A percentile compares a stretch with the other conserved stretches of the same genome.
Evolutionary conservation across 2,797 vertebrate genomes (phyloP).

Genomic region (Coccyzus lansbergi): DNA sequence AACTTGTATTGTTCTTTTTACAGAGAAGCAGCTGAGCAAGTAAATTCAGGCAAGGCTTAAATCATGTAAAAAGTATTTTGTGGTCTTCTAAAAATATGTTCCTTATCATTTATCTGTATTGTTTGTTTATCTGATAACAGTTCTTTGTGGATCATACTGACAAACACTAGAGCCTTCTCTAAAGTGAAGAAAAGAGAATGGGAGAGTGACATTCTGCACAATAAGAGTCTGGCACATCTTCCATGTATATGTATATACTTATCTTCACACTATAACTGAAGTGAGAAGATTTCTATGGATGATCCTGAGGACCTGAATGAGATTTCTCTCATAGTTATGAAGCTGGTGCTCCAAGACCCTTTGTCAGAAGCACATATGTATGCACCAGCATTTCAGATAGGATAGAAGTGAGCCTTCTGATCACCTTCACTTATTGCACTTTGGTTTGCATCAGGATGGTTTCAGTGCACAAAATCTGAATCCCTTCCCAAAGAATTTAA

Average conservation of each 20-base stretch:
- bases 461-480: not conserved
- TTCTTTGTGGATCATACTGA: not conserved
- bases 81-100: not conserved
- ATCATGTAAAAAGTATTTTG: not conserved
- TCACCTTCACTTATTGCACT: not conserved
- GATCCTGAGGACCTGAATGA: not conserved
- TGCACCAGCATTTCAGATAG: not conserved
- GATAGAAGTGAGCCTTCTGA: not conserved
- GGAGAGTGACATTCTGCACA: too few species aligned
- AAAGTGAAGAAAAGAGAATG: not conserved
- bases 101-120: not conserved
- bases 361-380: not conserved
- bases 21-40: not conserved
- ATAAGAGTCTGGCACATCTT: too few species aligned
- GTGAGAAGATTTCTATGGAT: not conserved
- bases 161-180: not conserved
- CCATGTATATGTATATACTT: too few species aligned
- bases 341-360: not conserved
- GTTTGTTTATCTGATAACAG: not conserved
- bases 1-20: not conserved
- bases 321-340: not conserved
- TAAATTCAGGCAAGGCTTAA: not conserved
- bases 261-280: not conserved
- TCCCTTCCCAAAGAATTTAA: not conserved
- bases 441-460: not conserved